A percentile compares a stretch with the other conserved stretches of the same genome.
Evolutionary conservation across 2,888 invertebrate genomes (phyloP).

Genomic region (Gastrophysa polygoni): DNA sequence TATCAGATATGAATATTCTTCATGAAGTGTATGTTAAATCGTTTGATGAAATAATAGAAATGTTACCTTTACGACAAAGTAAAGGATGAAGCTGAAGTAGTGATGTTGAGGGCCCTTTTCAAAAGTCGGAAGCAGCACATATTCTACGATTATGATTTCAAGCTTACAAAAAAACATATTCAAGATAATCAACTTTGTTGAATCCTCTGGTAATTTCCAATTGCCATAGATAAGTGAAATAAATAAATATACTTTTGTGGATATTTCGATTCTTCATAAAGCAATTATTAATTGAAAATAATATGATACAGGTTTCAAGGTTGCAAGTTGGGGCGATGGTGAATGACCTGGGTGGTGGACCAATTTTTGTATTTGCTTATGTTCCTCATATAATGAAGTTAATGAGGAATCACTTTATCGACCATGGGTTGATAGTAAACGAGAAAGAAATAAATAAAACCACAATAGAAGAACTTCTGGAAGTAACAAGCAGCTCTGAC

Average conservation of each 20-base stretch:
- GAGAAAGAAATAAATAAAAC: constrained; percentile 29
- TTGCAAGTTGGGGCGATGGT: constrained; percentile 40
- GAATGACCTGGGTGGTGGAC: constrained; percentile 36
- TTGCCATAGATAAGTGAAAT: background rate
- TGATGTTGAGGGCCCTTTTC: constrained; percentile 39
- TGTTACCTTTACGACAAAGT: constrained; percentile 35
- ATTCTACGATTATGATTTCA: constrained; percentile 41
- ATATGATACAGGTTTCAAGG: constrained; percentile 26
- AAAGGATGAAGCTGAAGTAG: constrained; percentile 38
- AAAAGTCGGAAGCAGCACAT: constrained; percentile 42
- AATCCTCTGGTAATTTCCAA: constrained; percentile 21
- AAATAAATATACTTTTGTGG: too few species aligned
- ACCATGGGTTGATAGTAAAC: constrained; percentile 29
- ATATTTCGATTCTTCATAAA: background rate
- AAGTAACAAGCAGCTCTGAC: constrained; percentile 25
- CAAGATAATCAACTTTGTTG: constrained; percentile 29
- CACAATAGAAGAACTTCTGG: constrained; percentile 24
- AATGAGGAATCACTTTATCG: constrained; percentile 28
- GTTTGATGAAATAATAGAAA: constrained; percentile 42
- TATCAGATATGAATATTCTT: too few species aligned
- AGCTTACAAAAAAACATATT: constrained; percentile 34
- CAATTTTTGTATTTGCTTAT: constrained; percentile 32
- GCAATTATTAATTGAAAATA: background rate
- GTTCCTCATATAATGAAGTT: constrained; percentile 36
- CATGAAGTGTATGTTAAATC: constrained; percentile 31